Evolutionary conservation across 2,797 vertebrate genomes (phyloP).

Genomic region (Xenopus petersii): DNA sequence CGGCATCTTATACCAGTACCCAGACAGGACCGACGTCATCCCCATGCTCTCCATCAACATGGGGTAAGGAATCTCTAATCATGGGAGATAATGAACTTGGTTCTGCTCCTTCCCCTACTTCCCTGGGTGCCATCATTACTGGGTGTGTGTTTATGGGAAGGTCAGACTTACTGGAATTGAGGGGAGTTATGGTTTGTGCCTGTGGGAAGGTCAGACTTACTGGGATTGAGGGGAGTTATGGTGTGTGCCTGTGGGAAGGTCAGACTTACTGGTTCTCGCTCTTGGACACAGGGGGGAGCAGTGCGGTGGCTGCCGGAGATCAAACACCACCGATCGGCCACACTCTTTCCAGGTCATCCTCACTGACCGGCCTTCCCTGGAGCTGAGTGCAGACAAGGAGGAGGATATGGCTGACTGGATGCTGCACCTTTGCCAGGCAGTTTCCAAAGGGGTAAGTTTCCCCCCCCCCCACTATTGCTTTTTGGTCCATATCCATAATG

Average conservation of each 20-base stretch:
- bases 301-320: constrained; percentile 90
- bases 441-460: constrained; percentile 88
- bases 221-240: too few relatives aligned
- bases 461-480: not conserved
- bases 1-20: constrained; percentile 88
- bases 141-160: too few relatives aligned
- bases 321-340: constrained; percentile 84
- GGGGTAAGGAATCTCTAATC: constrained; percentile 73
- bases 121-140: too few relatives aligned
- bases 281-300: constrained; percentile 81
- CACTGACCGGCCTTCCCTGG: constrained; percentile 82
- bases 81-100: too few relatives aligned
- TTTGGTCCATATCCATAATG: too few relatives aligned
- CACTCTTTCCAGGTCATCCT: constrained; percentile 95
- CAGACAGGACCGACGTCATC: constrained; percentile 80
- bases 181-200: too few relatives aligned
- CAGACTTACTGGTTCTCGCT: constrained; percentile 6
- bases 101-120: too few relatives aligned
- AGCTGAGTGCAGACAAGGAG: constrained; percentile 86
- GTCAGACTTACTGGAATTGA: not conserved
- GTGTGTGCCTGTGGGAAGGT: too few relatives aligned
- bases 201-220: not conserved
- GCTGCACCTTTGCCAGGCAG: constrained; percentile 92
- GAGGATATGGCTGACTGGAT: constrained; percentile 96
- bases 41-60: constrained; percentile 90